Conservation (phyloP, 2,888 invertebrate species). For the Erpobdella octoculata region DNA sequence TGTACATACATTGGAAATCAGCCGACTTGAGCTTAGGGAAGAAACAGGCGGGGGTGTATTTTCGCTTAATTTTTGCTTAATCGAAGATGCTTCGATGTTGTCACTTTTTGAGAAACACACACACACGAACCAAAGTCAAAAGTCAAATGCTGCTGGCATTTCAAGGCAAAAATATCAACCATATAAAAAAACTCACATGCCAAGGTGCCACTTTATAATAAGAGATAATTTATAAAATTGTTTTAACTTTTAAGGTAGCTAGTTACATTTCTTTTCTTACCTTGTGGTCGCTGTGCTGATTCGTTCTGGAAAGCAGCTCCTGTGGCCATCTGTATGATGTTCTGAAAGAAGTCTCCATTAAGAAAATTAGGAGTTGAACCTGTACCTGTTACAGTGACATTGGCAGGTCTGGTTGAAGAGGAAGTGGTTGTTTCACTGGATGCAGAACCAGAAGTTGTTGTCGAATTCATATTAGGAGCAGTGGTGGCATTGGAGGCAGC, state of each 20-base stretch:
- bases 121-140: no score
- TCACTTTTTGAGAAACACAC: no score
- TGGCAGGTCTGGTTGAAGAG: background rate
- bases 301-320: slow-evolving; percentile 34
- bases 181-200: no score
- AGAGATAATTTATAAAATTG: no score
- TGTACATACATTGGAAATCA: no score
- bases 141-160: no score
- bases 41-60: no score
- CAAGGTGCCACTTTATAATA: no score
- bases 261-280: background rate
- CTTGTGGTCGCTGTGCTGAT: background rate
- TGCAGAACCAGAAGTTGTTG: background rate
- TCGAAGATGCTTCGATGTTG: no score
- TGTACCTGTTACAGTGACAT: background rate
- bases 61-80: no score
- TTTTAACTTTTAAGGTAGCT: background rate
- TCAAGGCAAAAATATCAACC: no score
- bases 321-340: slow-evolving; percentile 52
- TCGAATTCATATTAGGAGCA: background rate
- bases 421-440: background rate
- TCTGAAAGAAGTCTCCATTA: slow-evolving; percentile 57
- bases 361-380: slow-evolving; percentile 37
- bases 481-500: background rate
- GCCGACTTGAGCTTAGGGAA: no score